phyloP scores from a whole-genome alignment of 2,113 vertebrate species.

The Neolamprologus devosi region DNA sequence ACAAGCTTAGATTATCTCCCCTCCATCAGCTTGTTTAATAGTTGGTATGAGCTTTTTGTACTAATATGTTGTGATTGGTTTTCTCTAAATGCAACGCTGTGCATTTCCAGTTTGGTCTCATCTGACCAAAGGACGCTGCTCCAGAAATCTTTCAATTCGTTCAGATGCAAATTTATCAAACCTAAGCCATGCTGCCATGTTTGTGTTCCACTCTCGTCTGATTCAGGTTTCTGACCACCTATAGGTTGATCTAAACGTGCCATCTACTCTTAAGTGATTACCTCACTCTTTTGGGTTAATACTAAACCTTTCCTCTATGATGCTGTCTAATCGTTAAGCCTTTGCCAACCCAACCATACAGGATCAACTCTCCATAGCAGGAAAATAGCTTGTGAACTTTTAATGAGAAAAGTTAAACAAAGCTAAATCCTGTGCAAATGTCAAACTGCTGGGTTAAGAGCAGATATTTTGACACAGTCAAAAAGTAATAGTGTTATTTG shows the following conservation, averaged over 20 bases:
- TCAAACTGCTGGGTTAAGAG: background rate
- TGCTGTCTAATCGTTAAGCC: conserved; percentile 60
- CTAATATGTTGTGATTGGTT: background rate
- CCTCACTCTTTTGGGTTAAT: conserved; percentile 49
- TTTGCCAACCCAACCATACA: conserved; percentile 13
- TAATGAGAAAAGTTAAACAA: background rate
- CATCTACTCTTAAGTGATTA: background rate
- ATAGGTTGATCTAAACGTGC: background rate
- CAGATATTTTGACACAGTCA: background rate
- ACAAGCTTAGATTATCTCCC: rapidly evolving
- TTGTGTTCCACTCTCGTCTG: background rate
- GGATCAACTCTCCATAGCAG: background rate
- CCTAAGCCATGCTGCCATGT: background rate
- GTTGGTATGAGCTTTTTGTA: background rate
- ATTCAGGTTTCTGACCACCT: background rate
- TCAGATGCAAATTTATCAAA: background rate
- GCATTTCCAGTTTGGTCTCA: background rate
- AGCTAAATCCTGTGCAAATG: background rate
- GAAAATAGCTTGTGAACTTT: background rate
- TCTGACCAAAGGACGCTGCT: rapidly evolving
- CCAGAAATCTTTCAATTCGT: background rate
- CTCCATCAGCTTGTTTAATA: background rate
- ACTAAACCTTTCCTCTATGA: conserved; percentile 38
- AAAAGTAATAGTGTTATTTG: background rate
- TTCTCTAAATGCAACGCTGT: background rate